Base-by-base conservation (phyloP, 2,797 vertebrate species). In the Danio albolineatus region DNA sequence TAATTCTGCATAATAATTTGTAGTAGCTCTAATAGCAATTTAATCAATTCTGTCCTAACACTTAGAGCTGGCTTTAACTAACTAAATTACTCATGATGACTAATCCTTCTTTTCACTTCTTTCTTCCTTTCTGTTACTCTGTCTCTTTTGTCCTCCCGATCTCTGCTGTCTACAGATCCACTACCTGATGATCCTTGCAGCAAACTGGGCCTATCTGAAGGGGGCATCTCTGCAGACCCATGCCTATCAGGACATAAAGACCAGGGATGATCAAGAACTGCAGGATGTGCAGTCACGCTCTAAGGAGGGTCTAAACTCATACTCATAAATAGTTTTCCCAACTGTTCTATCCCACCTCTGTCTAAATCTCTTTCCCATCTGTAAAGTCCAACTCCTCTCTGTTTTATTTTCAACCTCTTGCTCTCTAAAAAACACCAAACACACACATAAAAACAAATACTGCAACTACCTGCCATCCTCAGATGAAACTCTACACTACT, bases 141-240 rank as follows among this genome's bases (percentile, higher is more conserved):
- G 91, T 46, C 91, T 92, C 92, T 91, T 94, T 92, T 93, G 60
- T 93, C 94, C 91, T 93, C n/a, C 91, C 93, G 91, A 91, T 92
- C 92, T 93, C 59, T 94, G 91, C 94, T 92, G 92, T 86, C 94
- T 94, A 90, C 94, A 99, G 98, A 96, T 98, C 92, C 98, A 99
- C 95, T 98, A 98, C 93, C 95, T 99, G 94, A 99, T 98, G 98
- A 97, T 99, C 92, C 89, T 98, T 93, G 95, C 96, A 76, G 97
- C 98, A 90, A 98, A 99, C 94, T 99, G 98, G 98, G 98, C 96
- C 90, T 99, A 98, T 92, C 95, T 99, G 95, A 98, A 96, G 95
- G 96, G 96, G 80, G 96, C 96, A 1, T 96, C 95, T 89, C 96
- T 96, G 95, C 96, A 96, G 95, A 97, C 96, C 88, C 97, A 98